Base-by-base conservation (phyloP, 1,140 invertebrate genomes). In the Psilanteris sp. region DNA sequence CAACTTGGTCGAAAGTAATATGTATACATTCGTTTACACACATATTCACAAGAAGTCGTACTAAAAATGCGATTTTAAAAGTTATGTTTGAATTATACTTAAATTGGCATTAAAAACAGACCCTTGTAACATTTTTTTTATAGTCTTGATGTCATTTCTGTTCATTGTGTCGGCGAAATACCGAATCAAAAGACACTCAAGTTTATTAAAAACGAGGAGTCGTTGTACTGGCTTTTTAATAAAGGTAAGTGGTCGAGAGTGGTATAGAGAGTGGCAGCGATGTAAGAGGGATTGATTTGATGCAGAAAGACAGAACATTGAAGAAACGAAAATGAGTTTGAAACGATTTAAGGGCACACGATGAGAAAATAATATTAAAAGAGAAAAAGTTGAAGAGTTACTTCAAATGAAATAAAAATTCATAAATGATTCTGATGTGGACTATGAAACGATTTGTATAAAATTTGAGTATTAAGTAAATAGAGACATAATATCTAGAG, bases 161-260 rank as follows among this genome's bases (percentile, higher is more conserved):
- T 62, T 61, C 66, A 77, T 59, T 71, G 52, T 67, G 39, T 55
- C 11, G 66, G 32, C 31, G 36, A 57, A 67, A 67, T 43, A 50
- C 44, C 59, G 37, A 77, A 77, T 77, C 61, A 77, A 77, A 77
- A 77, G 59, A 72, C 67, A 77, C 74, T 77, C 48, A 68, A 62
- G 54, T 67, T 71, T 72, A 77, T 77, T 77, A 77, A 77, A 77
- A 72, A 71, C 62, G 54, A 22, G 7, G 27, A 72, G 24, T 15
- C 29, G 41, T 50, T 32, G 52, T 71, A 66, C 59, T 26, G n/a
- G 20, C 43, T 43, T 81, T 77, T 67, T 82, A 82, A 82, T 81
- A 83, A 83, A 81, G 29, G 57, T 61, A 68, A 73, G 22, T 74
- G 59, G 44, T 62, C 15, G 55, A 10, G 39, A 67, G 55, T 41